Evolutionary conservation across 2,888 invertebrate species (phyloP).

Genomic region (Hyppa rectilinea): DNA sequence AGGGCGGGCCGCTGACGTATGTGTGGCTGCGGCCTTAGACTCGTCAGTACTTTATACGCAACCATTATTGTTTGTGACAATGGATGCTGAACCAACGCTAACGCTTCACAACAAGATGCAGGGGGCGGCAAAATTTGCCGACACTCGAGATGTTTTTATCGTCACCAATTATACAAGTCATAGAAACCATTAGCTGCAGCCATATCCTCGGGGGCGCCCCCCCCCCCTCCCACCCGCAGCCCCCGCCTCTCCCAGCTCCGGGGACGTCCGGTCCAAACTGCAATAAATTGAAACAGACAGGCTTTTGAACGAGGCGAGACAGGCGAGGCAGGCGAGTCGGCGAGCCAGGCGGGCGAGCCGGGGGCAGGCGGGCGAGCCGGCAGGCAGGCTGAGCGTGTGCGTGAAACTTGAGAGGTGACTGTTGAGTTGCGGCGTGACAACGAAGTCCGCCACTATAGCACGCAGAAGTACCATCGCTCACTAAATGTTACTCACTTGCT

Average conservation of each 20-base stretch:
- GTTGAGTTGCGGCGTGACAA: constrained; percentile 19
- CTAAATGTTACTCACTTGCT: too few species aligned
- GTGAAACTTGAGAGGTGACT: constrained; percentile 45
- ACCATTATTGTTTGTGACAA: constrained; percentile 55
- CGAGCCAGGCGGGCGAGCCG: constrained; percentile 27
- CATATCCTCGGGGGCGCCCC: not conserved
- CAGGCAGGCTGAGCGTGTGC: constrained; percentile 8
- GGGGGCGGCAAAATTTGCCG: constrained; percentile 37
- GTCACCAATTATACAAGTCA: constrained; percentile 55
- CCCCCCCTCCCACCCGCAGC: not conserved
- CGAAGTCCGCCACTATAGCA: not conserved
- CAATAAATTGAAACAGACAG: constrained; percentile 62
- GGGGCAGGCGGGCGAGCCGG: constrained; percentile 16
- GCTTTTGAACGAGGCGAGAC: constrained; percentile 37
- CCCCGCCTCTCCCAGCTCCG: not conserved
- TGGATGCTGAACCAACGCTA: constrained; percentile 49
- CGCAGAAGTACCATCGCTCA: constrained; percentile 15
- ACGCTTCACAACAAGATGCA: constrained; percentile 48
- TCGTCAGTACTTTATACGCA: constrained; percentile 44
- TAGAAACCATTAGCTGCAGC: constrained; percentile 36
- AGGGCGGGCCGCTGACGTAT: not conserved
- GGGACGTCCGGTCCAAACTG: constrained; percentile 32
- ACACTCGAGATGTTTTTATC: constrained; percentile 52
- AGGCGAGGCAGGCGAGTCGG: constrained; percentile 22
- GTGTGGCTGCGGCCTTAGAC: constrained; percentile 4